Conservation (phyloP, 2,797 vertebrate species). For the Xerus rutilus region DNA sequence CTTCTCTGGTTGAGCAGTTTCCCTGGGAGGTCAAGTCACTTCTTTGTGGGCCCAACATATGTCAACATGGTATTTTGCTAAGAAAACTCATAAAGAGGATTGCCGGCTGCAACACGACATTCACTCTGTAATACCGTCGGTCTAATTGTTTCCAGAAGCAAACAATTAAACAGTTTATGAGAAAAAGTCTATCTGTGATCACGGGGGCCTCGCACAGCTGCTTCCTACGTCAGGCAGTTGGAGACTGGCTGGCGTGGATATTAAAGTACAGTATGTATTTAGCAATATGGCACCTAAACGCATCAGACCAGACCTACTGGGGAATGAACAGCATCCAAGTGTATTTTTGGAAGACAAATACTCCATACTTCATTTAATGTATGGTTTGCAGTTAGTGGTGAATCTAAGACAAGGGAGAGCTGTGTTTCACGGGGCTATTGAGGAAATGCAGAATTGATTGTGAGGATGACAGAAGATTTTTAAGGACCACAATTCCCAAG, state of each 20-base stretch:
- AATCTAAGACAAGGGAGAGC: constrained; percentile 79
- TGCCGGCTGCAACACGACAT: constrained; percentile 82
- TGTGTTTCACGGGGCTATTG: constrained; percentile 68
- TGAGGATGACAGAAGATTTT: constrained; percentile 84
- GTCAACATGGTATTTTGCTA: constrained; percentile 85
- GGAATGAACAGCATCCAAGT: constrained; percentile 83
- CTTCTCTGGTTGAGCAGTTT: constrained; percentile 75
- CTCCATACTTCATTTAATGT: constrained; percentile 83
- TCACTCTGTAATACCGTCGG: constrained; percentile 77
- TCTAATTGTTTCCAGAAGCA: constrained; percentile 88
- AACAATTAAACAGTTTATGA: constrained; percentile 84
- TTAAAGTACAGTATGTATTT: constrained; percentile 66
- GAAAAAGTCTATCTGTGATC: constrained; percentile 78
- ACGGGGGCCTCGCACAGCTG: constrained; percentile 64
- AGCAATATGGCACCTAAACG: constrained; percentile 75
- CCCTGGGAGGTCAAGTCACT: constrained; percentile 87
- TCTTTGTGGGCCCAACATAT: constrained; percentile 82
- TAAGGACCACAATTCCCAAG: constrained; percentile 83
- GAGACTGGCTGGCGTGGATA: constrained; percentile 39
- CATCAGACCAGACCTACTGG: constrained; percentile 57
- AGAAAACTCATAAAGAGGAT: constrained; percentile 86
- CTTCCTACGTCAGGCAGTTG: neutral
- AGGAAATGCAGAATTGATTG: constrained; percentile 85
- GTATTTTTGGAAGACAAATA: constrained; percentile 85
- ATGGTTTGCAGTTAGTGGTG: constrained; percentile 79